These are phyloP conservation scores for Halesus radiatus DNA, from an alignment of 1,140 invertebrate genomes.

Conservation along the genomic window DNA sequence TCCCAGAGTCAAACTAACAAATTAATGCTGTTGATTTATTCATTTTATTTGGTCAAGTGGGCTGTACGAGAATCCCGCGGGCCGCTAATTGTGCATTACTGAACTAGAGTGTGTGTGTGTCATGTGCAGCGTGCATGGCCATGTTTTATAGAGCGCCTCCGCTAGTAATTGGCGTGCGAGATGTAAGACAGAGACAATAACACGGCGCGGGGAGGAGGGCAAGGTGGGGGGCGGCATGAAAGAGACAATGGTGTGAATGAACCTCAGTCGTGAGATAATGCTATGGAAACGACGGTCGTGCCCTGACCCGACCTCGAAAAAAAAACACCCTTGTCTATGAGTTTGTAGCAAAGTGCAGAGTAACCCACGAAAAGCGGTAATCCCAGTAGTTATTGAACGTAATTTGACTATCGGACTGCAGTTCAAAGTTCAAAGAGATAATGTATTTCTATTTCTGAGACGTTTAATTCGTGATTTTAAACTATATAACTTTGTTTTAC, in stretches of 20 bases:
- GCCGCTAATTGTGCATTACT: no score
- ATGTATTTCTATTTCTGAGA: no score
- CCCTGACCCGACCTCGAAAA: conserved; percentile 37
- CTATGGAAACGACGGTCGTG: conserved; percentile 7
- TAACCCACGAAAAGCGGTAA: conserved; percentile 6
- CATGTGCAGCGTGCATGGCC: neutral
- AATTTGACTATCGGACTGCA: neutral
- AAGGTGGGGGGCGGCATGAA: neutral
- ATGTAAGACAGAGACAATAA: conserved; percentile 12
- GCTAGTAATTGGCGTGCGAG: conserved; percentile 36
- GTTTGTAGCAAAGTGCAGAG: neutral
- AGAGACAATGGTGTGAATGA: conserved; percentile 37
- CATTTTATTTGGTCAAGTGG: no score
- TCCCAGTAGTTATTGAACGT: neutral
- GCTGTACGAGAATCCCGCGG: no score
- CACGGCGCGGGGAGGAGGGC: neutral
- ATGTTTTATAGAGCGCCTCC: conserved; percentile 24
- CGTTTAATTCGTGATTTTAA: no score
- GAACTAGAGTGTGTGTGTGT: no score
- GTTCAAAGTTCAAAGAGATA: no score
- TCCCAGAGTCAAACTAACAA: no score
- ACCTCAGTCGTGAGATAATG: conserved; percentile 32
- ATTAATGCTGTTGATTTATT: no score
- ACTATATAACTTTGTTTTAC: no score
- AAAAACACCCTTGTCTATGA: conserved; percentile 35